Percentiles rank a stretch among this genome's conserved stretches.
Conservation (phyloP, 1,140 invertebrate genomes). For the Andrena cerasifolii region DNA sequence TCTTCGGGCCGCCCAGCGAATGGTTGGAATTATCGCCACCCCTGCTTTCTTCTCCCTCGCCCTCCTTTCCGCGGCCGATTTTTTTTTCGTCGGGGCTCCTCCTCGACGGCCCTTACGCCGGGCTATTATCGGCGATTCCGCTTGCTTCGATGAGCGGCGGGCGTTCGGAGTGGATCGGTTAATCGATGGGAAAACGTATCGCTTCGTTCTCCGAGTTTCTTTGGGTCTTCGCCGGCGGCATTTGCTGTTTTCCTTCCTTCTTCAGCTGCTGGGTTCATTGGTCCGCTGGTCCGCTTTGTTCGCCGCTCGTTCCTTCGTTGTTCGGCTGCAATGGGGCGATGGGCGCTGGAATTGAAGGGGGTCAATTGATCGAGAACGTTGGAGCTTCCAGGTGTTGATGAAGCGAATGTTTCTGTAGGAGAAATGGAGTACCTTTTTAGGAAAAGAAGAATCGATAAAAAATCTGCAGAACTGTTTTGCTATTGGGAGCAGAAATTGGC, state of each 20-base stretch:
- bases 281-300: not conserved
- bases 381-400: not conserved
- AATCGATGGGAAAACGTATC: slow-evolving; percentile 11
- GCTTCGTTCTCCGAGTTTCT: too few species aligned
- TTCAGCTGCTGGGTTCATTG: not conserved
- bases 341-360: not conserved
- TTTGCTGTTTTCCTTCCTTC: not conserved
- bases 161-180: slow-evolving; percentile 19
- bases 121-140: slow-evolving; percentile 37
- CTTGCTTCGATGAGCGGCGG: slow-evolving; percentile 7
- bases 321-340: not conserved
- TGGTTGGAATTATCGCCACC: slow-evolving; percentile 35
- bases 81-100: not conserved
- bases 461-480: too few species aligned
- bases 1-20: slow-evolving; percentile 40
- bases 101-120: slow-evolving; percentile 18
- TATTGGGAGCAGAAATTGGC: too few species aligned
- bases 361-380: not conserved
- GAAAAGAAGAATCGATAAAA: too few species aligned
- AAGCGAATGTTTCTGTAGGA: not conserved
- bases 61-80: not conserved
- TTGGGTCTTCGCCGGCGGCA: not conserved
- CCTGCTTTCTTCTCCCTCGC: slow-evolving; percentile 22
- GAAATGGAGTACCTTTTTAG: too few species aligned
- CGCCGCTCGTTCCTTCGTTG: not conserved